Evolutionary conservation across 37 sponge, comb jelly and placozoan genomes (phyloP), one percentile per base, ranked within the genome.

Genomic region (Halichondria panicea): DNA sequence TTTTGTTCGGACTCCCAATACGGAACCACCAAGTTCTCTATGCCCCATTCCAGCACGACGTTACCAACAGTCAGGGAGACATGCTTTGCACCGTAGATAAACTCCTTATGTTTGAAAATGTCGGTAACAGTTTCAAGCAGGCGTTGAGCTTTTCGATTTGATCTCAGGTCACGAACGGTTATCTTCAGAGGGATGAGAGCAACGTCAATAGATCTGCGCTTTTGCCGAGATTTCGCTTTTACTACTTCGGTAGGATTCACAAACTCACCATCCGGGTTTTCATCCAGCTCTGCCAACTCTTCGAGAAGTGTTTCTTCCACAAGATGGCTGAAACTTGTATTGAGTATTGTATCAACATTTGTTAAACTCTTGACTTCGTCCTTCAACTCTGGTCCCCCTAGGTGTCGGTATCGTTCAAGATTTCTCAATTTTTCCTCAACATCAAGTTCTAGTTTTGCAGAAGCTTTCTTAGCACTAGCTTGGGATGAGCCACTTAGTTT

Each of bases 81-180:
- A 52, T 71, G 71, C 25, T 53, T 19, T 35, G 71, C 39, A 3
- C 71, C 71, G 32, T 71, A 71, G 28, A 53, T 38, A 71, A 53
- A 53, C n/a, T n/a, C n/a, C n/a, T 71, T 38, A 71, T 36, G 36
- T 15, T 36, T 19, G 2, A 71, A 39, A 35, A 53, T 4, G 2
- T 33, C 30, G 34, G 55, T 71, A 25, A 53, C 5, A 3, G 35
- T 22, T 48, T 25, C 37, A 28, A 25, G 37, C 6, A 53, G 22
- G 31, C 35, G 12, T 5, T 35, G 55, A 12, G n/a, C 43, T 2
- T 25, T 8, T 18, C 55, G 55, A 7, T 24, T 31, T 35, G 53
- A 31, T n/a, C 36, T 48, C 37, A n/a, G n/a, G n/a, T n/a, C n/a
- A n/a, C 55, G 53, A 9, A 71, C 55, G 53, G 34, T 2, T 7